Evolutionary conservation across 2,113 vertebrate species (phyloP), one percentile per base, ranked within the genome.

Genomic region (Cnemophilus loriae): DNA sequence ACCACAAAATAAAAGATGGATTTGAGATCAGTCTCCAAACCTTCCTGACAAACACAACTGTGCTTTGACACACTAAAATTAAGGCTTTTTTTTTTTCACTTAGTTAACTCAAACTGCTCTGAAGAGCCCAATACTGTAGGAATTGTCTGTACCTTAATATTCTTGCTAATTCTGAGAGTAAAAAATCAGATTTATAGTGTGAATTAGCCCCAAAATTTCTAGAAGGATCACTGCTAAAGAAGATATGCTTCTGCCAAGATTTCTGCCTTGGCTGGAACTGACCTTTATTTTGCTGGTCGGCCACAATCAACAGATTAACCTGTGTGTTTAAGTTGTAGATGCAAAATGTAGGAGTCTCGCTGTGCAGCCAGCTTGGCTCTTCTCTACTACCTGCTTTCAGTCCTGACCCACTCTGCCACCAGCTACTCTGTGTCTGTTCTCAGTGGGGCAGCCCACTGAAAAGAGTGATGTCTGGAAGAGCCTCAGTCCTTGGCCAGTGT

Each of bases 331-430:
- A 47, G 27, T 1, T 19, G 16, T 35, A 56, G 47, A 32, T 50
- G n/a, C 16, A 83, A 70, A 93, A 91, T 2, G 4, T 12, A 50
- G 16, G 5, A 16, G 60, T 44, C 17, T 30, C 14, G 7, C 14
- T 2, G 0, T 13, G 30, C 0, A 0, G 35, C 33, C 6, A 2
- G 0, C 28, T 57, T 4, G 1, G 6, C 9, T 61, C 28, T 55
- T 63, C 19, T 24, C 30, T 22, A 37, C 11, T 12, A 33, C 11
- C 19, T 26, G 27, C 27, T 78, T 63, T 75, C 65, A 56, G 30
- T 35, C 64, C 41, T 76, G 35, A 47, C 8, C 6, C 30, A 30
- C 0, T 1, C 17, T 42, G 22, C 16, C 39, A 70, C 10, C 28
- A 63, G 2, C 10, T 44, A 4, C 30, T 28, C 68, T 12, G 32